phyloP scores from a whole-genome alignment of 2,888 invertebrate species.

The Campaea margaritaria region DNA sequence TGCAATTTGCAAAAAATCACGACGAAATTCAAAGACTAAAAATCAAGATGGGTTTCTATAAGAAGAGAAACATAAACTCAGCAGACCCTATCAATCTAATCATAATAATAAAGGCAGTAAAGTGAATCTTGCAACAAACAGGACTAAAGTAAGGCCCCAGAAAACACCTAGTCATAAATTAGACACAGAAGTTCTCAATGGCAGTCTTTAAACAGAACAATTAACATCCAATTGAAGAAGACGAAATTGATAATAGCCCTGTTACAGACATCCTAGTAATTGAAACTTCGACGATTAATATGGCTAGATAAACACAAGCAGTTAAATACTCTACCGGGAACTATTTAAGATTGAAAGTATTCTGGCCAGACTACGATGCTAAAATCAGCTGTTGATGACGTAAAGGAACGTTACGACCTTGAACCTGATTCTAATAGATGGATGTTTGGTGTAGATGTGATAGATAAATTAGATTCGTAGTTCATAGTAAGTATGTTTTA shows the following conservation, averaged over 20 bases:
- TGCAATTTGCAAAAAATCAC: too few species aligned
- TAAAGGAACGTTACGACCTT: slow-evolving; percentile 49
- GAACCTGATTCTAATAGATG: slow-evolving; percentile 46
- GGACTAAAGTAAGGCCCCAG: too few species aligned
- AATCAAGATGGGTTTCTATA: too few species aligned
- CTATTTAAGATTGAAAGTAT: slow-evolving; percentile 12
- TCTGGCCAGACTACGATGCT: slow-evolving; percentile 34
- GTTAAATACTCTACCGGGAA: slow-evolving; percentile 19
- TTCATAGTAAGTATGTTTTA: neutral
- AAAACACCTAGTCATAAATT: slow-evolving; percentile 15
- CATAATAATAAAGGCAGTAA: too few species aligned
- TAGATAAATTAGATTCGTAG: neutral
- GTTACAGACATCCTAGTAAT: slow-evolving; percentile 39
- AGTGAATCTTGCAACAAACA: too few species aligned
- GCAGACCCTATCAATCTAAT: too few species aligned
- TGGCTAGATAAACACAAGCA: slow-evolving; percentile 15
- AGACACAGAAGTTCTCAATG: slow-evolving; percentile 24
- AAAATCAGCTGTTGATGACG: slow-evolving; percentile 55
- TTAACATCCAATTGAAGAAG: slow-evolving; percentile 46
- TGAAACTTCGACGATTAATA: slow-evolving; percentile 12
- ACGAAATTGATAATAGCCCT: slow-evolving; percentile 33
- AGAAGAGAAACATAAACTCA: too few species aligned
- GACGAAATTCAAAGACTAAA: too few species aligned
- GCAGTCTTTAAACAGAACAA: slow-evolving; percentile 44
- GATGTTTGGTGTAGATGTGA: slow-evolving; percentile 25